Evolutionary conservation across 2,888 invertebrate genomes (phyloP), one percentile per base, ranked within the genome.

Genomic region (Leucania comma): DNA sequence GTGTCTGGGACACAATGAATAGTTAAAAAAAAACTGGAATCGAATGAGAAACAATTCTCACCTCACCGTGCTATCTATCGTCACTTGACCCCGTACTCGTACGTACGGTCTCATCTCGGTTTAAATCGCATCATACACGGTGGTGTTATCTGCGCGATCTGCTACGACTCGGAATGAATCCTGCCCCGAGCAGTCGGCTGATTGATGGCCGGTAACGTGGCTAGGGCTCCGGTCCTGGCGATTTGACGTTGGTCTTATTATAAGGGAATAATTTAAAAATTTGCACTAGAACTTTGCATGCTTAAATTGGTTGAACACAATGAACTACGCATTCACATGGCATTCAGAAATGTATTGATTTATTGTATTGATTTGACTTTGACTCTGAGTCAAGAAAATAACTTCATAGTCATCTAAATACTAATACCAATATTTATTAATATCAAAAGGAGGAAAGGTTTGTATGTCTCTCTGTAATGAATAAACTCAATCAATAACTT

Each of bases 121-220:
- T 85, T 86, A 87, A 88, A 87, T 87, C 89, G 89, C 87, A 90
- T 89, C 89, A 86, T 88, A 87, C 85, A 90, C 87, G 88, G 86
- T 32, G 53, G 84, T 85, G 86, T 87, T 89, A 89, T 89, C 89
- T 78, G 70, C 67, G 51, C 75, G 86, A 87, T 88, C 87, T 85
- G 83, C 79, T 80, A 84, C 86, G 84, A 85, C 80, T 80, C 84
- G 88, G 78, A 80, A 84, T 81, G 86, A 86, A 87, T 91, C 88
- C 85, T 82, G 83, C 83, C 85, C 69, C 87, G 87, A 86, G 90
- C 90, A 83, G 78, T 79, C 77, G 75, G 67, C 86, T 91, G 92
- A 91, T 89, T 90, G 92, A 91, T 91, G 88, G 87, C 83, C 77
- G 75, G 54, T 17, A 29, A 5, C 53, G 29, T 61, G 48, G 79